Conservation (phyloP, 2,113 vertebrate genomes). For the Atlantisia rogersi region DNA sequence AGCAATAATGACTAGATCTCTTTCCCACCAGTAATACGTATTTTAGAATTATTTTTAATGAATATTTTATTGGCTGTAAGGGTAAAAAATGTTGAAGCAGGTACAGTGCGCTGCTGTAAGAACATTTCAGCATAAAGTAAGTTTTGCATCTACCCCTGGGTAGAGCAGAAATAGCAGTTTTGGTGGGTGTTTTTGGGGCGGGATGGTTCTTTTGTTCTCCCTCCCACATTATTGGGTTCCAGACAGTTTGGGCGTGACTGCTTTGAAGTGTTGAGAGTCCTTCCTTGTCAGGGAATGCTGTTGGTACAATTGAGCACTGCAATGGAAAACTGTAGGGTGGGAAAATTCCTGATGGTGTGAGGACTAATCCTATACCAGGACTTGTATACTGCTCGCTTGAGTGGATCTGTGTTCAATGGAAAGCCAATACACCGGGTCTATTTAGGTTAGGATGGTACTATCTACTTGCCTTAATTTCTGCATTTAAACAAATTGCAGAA, state of each 20-base stretch:
- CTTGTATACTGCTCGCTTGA: background rate
- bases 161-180: background rate
- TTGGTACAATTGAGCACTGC: background rate
- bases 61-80: background rate
- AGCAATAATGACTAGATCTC: background rate
- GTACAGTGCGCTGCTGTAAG: background rate
- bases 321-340: background rate
- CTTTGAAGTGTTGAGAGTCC: background rate
- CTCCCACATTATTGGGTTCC: background rate
- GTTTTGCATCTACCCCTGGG: background rate
- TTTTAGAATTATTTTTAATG: background rate
- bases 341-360: background rate
- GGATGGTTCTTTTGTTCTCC: background rate
- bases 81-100: background rate
- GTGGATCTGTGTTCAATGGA: background rate
- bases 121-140: background rate
- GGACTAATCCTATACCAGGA: background rate
- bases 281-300: background rate
- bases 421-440: background rate
- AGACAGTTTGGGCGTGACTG: background rate
- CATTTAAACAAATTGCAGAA: background rate
- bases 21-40: background rate
- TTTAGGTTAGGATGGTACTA: background rate
- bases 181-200: background rate
- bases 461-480: background rate